Conservation (phyloP, 2,888 invertebrate genomes). For the Doris montereyensis region DNA sequence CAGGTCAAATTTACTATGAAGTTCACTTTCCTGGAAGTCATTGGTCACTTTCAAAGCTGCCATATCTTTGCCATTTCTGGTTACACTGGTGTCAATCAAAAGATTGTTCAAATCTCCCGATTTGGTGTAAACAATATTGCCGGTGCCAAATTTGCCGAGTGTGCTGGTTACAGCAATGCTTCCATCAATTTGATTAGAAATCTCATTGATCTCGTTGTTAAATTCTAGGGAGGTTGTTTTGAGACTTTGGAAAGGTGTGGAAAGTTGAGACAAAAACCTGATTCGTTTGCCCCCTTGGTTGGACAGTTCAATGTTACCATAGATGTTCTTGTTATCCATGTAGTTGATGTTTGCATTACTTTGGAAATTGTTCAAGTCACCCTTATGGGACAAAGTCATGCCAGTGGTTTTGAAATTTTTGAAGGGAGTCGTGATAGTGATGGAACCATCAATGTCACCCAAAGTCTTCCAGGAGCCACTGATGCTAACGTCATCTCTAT, state of each 20-base stretch:
- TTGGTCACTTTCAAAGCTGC: background rate
- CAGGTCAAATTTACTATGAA: background rate
- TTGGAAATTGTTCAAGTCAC: constrained; percentile 2
- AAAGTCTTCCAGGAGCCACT: constrained; percentile 5
- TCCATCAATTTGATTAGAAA: background rate
- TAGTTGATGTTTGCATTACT: constrained; percentile 15
- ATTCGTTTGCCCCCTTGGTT: background rate
- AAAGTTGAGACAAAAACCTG: background rate
- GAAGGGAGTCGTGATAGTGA: constrained; percentile 31
- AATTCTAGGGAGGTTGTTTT: background rate
- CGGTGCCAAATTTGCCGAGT: background rate
- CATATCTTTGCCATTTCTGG: background rate
- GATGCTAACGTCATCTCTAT: constrained; percentile 17
- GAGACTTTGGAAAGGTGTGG: background rate
- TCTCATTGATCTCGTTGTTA: background rate
- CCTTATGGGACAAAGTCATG: constrained; percentile 3
- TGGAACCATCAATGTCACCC: background rate
- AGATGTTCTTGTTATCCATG: constrained; percentile 38
- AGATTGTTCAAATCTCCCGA: constrained; percentile 12
- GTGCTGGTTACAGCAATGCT: background rate
- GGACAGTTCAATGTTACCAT: constrained; percentile 32
- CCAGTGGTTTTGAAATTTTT: constrained; percentile 7
- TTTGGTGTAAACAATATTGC: constrained; percentile 13
- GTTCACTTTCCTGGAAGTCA: background rate
- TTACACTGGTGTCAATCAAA: background rate